Conservation (phyloP, 2,797 vertebrate species). For the Alosa sapidissima region DNA sequence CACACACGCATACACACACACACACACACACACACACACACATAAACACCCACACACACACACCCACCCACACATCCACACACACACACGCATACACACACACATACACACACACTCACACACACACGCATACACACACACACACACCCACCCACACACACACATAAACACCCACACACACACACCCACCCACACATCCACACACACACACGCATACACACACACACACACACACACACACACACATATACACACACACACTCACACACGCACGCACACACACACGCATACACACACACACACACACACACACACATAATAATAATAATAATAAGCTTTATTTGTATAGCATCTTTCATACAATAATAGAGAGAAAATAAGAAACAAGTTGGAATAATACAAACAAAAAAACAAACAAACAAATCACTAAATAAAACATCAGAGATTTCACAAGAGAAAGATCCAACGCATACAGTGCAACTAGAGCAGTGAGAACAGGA, state of each 20-base stretch:
- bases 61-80: background rate
- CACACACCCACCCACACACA: background rate
- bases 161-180: background rate
- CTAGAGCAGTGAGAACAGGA: too few relatives aligned
- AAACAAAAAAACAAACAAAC: too few relatives aligned
- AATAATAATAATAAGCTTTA: too few relatives aligned
- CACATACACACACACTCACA: background rate
- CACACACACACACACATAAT: too few relatives aligned
- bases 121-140: background rate
- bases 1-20: background rate
- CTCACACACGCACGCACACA: background rate
- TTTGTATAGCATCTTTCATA: too few relatives aligned
- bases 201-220: background rate
- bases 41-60: background rate
- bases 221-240: background rate
- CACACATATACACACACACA: background rate
- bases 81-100: conserved; percentile 1
- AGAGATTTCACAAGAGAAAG: too few relatives aligned
- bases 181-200: too few relatives aligned
- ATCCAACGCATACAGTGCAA: too few relatives aligned
- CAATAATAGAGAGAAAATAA: too few relatives aligned
- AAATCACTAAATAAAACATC: too few relatives aligned
- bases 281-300: background rate
- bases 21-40: background rate
- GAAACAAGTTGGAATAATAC: too few relatives aligned